Evolutionary conservation across 2,888 invertebrate species (phyloP).

Genomic region (Drosophila yooni): DNA sequence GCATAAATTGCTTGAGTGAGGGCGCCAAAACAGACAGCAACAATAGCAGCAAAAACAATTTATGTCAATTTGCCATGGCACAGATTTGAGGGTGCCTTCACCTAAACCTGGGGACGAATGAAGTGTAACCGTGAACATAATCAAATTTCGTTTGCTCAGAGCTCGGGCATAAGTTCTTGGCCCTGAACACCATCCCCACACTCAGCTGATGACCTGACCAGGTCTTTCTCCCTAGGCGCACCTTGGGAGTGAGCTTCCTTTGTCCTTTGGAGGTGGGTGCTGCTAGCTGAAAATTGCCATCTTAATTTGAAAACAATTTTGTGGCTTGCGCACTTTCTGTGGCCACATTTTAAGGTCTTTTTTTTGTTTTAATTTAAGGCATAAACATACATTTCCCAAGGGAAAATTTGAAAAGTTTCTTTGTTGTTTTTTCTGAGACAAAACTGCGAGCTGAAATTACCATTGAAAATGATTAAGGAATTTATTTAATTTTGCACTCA

Average conservation of each 20-base stretch:
- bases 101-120: slow-evolving; percentile 49
- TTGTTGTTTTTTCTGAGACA: not conserved
- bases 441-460: not conserved
- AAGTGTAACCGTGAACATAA: slow-evolving; percentile 77
- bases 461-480: not conserved
- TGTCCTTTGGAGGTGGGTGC: slow-evolving; percentile 1
- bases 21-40: slow-evolving; percentile 25
- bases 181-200: not conserved
- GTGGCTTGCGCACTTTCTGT: slow-evolving; percentile 28
- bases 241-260: slow-evolving; percentile 4
- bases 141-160: slow-evolving; percentile 67
- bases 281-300: slow-evolving; percentile 59
- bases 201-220: slow-evolving; percentile 29
- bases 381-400: slow-evolving; percentile 63
- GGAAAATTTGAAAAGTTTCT: slow-evolving; percentile 23
- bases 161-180: slow-evolving; percentile 54
- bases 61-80: slow-evolving; percentile 63
- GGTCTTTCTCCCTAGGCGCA: not conserved
- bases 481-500: not conserved
- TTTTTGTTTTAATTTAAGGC: slow-evolving; percentile 24
- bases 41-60: slow-evolving; percentile 57
- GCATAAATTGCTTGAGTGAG: slow-evolving; percentile 73
- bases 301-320: slow-evolving; percentile 81
- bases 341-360: slow-evolving; percentile 34
- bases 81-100: slow-evolving; percentile 9